These are phyloP conservation scores for Protobothrops flavoviridis DNA, from an alignment of 2,113 vertebrate genomes.

Conservation along the genomic window DNA sequence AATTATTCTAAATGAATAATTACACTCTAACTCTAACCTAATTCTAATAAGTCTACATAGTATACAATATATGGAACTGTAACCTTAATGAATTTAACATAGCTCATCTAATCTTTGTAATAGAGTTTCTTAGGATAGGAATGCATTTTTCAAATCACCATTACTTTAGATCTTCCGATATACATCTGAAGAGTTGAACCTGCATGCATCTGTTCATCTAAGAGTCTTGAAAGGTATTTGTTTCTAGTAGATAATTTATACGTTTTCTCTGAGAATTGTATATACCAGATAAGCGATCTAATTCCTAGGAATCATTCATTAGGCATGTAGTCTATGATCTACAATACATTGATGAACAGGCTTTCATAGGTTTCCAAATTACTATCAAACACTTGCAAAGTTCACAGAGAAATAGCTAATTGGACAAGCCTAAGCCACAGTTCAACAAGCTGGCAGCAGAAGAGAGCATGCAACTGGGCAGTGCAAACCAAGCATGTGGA, in stretches of 20 bases:
- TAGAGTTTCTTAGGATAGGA: neutral
- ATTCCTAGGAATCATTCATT: neutral
- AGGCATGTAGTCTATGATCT: neutral
- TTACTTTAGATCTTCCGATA: neutral
- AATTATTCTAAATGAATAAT: neutral
- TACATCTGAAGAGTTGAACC: neutral
- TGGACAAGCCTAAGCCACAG: neutral
- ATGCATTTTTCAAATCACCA: neutral
- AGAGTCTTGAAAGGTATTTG: neutral
- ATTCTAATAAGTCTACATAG: neutral
- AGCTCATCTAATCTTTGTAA: neutral
- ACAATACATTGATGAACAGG: neutral
- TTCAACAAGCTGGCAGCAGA: slow-evolving; percentile 5
- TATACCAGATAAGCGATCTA: neutral
- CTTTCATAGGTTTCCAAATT: neutral
- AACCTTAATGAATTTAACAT: neutral
- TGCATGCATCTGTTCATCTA: neutral
- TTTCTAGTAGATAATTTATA: neutral
- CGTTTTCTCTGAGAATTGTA: neutral
- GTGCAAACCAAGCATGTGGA: neutral
- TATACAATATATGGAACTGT: neutral
- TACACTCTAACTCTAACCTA: neutral
- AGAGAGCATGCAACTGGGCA: neutral
- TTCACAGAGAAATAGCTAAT: slow-evolving; percentile 1
- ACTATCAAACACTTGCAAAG: neutral